Base-by-base conservation (phyloP, 2,113 vertebrate species). In the Pangasianodon gigas region DNA sequence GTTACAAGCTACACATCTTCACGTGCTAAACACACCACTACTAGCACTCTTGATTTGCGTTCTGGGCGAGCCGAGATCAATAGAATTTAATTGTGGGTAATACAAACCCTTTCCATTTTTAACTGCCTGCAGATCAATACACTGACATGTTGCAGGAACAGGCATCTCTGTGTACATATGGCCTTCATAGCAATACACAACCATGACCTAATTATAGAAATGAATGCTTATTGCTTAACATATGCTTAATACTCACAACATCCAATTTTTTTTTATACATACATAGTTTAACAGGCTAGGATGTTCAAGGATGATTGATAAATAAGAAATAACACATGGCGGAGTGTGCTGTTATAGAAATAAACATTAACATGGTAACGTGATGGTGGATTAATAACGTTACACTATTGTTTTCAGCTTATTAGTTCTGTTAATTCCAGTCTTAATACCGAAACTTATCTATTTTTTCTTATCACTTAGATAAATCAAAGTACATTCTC, bases 81-180 rank as follows among this genome's bases (percentile, higher is more conserved):
- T 95, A 89, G 44, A 83, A 91, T 94, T 91, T 95, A 90, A 95
- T 95, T 93, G 94, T 93, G 74, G 90, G 93, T 93, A 94, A 95
- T 82, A 88, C 86, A 90, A 96, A 92, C 93, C 91, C 88, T 90
- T 67, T 81, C 32, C 56, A 79, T 93, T 91, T 94, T 93, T 92
- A 93, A 93, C 92, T 91, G 87, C 75, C 88, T 82, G 93, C 90
- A 90, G 91, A 95, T 93, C 92, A 82, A 89, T 87, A 87, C 44
- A 85, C 83, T 90, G 87, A 87, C 87, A 88, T 86, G 92, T 93
- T 92, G 92, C n/a, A 90, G 87, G 82, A 91, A 92, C 89, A 87
- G 77, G 46, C 32, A n/a, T 46, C 52, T 75, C 87, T 26, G 26
- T 91, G 85, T 62, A 65, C 88, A 65, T 74, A 86, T 44, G 81